These are phyloP conservation scores for Poeciliopsis turneri DNA, from an alignment of 2,797 vertebrate genomes.

Conservation along the genomic window DNA sequence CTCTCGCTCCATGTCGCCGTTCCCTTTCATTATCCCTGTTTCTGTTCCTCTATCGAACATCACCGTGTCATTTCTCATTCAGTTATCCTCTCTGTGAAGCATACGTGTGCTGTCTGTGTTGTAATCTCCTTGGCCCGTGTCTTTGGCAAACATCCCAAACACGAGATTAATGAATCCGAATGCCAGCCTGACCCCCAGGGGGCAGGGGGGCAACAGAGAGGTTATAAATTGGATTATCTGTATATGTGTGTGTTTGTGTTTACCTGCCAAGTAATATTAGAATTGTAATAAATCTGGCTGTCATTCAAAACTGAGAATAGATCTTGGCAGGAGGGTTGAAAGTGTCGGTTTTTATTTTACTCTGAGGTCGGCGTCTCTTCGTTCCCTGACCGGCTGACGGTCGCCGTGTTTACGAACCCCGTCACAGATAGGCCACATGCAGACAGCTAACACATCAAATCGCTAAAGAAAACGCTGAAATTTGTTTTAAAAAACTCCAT, in stretches of 20 bases:
- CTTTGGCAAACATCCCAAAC: conserved; percentile 53
- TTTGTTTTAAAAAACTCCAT: background rate
- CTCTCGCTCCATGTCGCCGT: conserved; percentile 45
- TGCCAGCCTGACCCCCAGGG: conserved; percentile 51
- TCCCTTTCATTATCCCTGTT: conserved; percentile 32
- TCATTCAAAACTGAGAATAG: conserved; percentile 30
- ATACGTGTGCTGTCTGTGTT: conserved; percentile 24
- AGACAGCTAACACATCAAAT: background rate
- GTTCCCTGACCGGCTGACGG: conserved; percentile 5
- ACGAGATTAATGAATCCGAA: conserved; percentile 65
- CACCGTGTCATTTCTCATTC: conserved; percentile 17
- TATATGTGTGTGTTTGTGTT: conserved; percentile 3
- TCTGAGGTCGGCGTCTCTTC: conserved; percentile 8
- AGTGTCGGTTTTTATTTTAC: background rate
- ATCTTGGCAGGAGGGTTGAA: conserved; percentile 19
- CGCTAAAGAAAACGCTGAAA: background rate
- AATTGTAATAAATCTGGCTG: conserved; percentile 35
- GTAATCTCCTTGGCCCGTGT: conserved; percentile 53
- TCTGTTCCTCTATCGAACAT: conserved; percentile 20
- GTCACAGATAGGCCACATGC: background rate
- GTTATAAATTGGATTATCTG: conserved; percentile 65
- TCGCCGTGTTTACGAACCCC: background rate
- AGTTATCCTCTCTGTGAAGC: conserved; percentile 16
- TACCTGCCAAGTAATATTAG: conserved; percentile 38
- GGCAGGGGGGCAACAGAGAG: conserved; percentile 3